Conservation (phyloP, 2,113 vertebrate species). For the Patagioenas fasciata region DNA sequence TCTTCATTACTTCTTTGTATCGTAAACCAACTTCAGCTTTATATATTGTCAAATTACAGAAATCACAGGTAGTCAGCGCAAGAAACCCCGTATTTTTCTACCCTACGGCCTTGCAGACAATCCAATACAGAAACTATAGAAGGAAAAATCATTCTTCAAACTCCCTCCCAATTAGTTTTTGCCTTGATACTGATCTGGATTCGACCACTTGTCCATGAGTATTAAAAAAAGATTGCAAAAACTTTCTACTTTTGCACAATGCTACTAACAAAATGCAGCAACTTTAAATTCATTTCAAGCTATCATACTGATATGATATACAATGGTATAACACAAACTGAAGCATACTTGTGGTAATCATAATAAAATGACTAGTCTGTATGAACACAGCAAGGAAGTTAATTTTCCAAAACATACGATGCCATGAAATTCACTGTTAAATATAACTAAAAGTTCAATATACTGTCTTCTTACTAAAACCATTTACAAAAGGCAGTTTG, state of each 20-base stretch:
- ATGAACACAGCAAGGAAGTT: background rate
- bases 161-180: background rate
- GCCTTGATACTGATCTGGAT: background rate
- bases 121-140: background rate
- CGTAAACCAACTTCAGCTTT: background rate
- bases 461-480: background rate
- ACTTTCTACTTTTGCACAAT: background rate
- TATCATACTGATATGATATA: background rate
- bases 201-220: background rate
- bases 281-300: background rate
- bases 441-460: background rate
- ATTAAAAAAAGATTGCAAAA: background rate
- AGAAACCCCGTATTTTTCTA: background rate
- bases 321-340: background rate
- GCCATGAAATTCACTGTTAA: background rate
- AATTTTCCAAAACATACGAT: background rate
- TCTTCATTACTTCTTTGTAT: background rate
- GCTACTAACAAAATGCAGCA: background rate
- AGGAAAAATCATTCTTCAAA: background rate
- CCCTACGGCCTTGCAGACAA: background rate
- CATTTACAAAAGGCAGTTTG: background rate
- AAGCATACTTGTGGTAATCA: background rate
- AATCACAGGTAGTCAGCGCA: background rate
- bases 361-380: background rate
- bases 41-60: background rate